A percentile compares a stretch with the other conserved stretches of the same genome.
Conservation (phyloP, 35 echinoderm and acorn worm genomes). For the Anneissia japonica region DNA sequence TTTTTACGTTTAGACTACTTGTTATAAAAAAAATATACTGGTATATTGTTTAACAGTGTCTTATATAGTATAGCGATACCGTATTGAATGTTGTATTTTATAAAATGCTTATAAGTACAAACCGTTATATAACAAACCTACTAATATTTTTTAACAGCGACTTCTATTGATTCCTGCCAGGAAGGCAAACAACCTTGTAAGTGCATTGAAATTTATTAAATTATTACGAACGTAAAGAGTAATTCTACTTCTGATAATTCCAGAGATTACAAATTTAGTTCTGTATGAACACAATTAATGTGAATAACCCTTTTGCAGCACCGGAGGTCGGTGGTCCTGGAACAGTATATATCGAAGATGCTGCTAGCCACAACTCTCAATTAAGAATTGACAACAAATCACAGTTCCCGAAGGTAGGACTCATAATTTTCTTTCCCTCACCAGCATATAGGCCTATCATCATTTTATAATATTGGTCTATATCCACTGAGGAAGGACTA, state of each 20-base stretch:
- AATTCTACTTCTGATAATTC: too few species aligned
- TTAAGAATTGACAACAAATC: conserved; percentile 58
- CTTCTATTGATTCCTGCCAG: background rate
- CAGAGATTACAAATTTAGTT: background rate
- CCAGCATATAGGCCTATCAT: background rate
- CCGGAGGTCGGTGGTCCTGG: conserved; percentile 67
- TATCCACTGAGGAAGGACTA: background rate
- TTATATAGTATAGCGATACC: too few species aligned
- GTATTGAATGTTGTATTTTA: too few species aligned
- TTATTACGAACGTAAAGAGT: too few species aligned
- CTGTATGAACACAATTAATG: background rate
- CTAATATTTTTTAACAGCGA: background rate
- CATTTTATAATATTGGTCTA: background rate
- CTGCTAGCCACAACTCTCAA: background rate
- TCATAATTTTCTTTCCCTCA: background rate
- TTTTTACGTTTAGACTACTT: too few species aligned
- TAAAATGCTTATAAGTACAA: too few species aligned
- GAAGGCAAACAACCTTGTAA: background rate
- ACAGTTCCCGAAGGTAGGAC: conserved; percentile 43
- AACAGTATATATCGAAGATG: conserved; percentile 35
- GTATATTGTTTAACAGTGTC: too few species aligned
- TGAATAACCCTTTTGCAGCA: background rate
- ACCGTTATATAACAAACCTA: too few species aligned
- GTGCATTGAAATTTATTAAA: too few species aligned
- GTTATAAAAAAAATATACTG: too few species aligned